Evolutionary conservation across 2,888 invertebrate species (phyloP).

Genomic region (Acheta domesticus): DNA sequence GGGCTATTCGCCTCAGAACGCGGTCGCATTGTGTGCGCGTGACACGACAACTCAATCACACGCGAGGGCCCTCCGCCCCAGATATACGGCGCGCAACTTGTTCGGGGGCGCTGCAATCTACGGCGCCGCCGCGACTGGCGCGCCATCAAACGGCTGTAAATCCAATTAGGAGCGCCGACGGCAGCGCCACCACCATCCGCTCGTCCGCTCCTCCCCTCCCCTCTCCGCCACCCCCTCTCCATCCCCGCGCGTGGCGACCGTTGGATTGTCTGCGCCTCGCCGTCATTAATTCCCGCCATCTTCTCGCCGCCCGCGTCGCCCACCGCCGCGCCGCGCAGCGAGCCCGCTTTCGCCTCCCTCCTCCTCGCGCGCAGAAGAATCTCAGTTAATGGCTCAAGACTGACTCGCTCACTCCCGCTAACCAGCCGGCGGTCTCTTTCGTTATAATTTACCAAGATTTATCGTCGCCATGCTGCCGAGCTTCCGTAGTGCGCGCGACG

Average conservation of each 20-base stretch:
- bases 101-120: neutral
- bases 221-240: neutral
- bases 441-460: constrained; percentile 1
- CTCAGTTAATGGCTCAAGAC: constrained; percentile 18
- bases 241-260: too few species aligned
- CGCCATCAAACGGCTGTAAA: constrained; percentile 18
- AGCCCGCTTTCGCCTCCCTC: neutral
- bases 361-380: constrained; percentile 5
- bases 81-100: constrained; percentile 18
- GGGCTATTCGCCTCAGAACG: neutral
- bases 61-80: neutral
- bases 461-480: neutral
- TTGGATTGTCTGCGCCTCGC: too few species aligned
- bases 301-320: neutral
- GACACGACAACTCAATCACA: constrained; percentile 11
- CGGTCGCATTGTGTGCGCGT: constrained; percentile 9
- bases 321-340: neutral
- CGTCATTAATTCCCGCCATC: too few species aligned
- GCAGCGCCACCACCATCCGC: neutral
- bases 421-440: constrained; percentile 11
- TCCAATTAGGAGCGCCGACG: neutral
- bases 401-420: neutral
- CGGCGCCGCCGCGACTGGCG: neutral
- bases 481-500: constrained; percentile 7
- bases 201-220: neutral